Base-by-base conservation (phyloP, 2,888 invertebrate species). In the Alcis repandata region DNA sequence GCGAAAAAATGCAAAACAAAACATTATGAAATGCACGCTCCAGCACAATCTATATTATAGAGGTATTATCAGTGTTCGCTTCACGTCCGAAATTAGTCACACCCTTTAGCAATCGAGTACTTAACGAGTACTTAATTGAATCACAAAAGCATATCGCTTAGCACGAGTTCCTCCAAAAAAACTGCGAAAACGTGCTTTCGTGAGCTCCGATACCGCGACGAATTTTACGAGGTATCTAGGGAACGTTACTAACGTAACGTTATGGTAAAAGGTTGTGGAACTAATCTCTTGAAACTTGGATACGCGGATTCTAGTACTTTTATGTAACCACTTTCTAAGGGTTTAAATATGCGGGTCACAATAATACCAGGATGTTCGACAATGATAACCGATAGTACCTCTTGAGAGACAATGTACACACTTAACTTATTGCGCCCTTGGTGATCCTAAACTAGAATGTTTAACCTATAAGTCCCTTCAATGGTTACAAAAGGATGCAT, bases 211-310 rank as follows among this genome's bases (percentile, higher is more conserved):
- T 33, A 64, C 59, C 59, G 59, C n/a, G 36, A 20, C 64, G 17
- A 59, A 64, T 64, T 56, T 56, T 45, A 56, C 54, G 27, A 64
- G 56, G 38, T 40, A 43, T 53, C 49, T 41, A 57, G 45, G 13
- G 20, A 56, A 32, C 17, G 27, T 45, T 40, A n/a, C 33, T 13
- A 59, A 46, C 27, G 58, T 41, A 57, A 48, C 45, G 19, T 49
- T 57, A 46, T 52, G 57, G 56, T 51, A 59, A 60, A 60, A 65
- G 65, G 60, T 60, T 52, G 60, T 49, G 59, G 64, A 60, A 65
- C 65, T 20, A 65, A 65, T 65, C 65, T 40, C 49, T 59, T 54
- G 60, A 52, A 65, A 60, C 65, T 56, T 51, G 54, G 40, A 32
- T 63, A 59, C 53, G 54, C 54, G 49, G 38, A 49, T 49, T 49